These are phyloP conservation scores for Larimichthys crocea DNA, from an alignment of 2,113 vertebrate species.

Conservation along the genomic window DNA sequence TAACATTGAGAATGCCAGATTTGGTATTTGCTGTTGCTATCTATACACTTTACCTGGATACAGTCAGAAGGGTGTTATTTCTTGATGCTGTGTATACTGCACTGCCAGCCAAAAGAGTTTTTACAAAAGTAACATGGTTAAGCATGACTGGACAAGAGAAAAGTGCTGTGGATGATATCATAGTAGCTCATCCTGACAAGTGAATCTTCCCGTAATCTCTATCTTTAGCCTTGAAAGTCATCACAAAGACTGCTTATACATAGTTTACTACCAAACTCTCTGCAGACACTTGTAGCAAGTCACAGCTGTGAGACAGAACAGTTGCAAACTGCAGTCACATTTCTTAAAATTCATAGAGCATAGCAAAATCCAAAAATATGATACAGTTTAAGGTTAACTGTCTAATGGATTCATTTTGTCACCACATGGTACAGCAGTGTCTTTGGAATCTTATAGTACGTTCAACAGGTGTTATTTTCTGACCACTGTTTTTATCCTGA, in stretches of 20 bases:
- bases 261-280: too few relatives aligned
- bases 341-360: too few relatives aligned
- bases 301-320: too few relatives aligned
- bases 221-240: too few relatives aligned
- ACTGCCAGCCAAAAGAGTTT: background rate
- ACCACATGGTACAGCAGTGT: background rate
- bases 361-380: too few relatives aligned
- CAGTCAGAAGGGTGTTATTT: background rate
- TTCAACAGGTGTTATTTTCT: background rate
- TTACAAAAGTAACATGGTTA: background rate
- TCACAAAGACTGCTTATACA: too few relatives aligned
- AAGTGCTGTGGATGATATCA: background rate
- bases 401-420: too few relatives aligned
- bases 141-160: background rate
- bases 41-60: background rate
- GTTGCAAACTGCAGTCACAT: too few relatives aligned
- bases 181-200: too few relatives aligned
- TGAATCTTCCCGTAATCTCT: too few relatives aligned
- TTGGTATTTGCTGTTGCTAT: slow-evolving; percentile 13
- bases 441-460: background rate
- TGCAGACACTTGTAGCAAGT: too few relatives aligned
- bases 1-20: background rate
- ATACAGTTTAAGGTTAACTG: too few relatives aligned
- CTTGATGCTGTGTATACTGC: background rate
- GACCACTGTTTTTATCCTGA: background rate